A percentile compares a stretch with the other conserved stretches of the same genome.
Conservation (phyloP, 1,140 invertebrate species). For the Elymnias hypermnestra region DNA sequence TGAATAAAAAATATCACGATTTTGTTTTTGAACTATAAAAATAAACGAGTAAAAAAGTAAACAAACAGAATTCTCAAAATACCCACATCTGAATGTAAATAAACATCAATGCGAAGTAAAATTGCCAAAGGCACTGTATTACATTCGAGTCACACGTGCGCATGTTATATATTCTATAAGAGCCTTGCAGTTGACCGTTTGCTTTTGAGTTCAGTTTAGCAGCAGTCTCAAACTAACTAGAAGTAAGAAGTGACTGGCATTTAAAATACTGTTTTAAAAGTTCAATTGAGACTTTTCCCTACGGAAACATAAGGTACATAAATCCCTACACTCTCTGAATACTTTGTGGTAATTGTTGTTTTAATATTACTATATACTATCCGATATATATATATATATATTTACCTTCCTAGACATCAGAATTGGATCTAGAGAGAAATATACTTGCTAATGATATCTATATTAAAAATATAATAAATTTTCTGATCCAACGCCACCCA, state of each 20-base stretch:
- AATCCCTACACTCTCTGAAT: background rate
- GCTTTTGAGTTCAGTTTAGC: constrained; percentile 11
- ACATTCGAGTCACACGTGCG: constrained; percentile 11
- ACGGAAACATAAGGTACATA: background rate
- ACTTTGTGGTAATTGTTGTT: no score
- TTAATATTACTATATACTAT: no score
- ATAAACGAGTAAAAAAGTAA: no score
- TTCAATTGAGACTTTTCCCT: constrained; percentile 4
- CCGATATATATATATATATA: no score
- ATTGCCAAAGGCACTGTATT: constrained; percentile 3
- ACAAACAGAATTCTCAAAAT: background rate
- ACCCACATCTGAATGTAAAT: background rate
- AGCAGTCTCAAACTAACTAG: constrained; percentile 8
- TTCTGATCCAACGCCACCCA: no score
- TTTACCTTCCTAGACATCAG: no score
- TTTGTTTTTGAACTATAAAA: no score
- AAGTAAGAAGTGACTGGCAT: constrained; percentile 14
- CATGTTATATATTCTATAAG: constrained; percentile 10
- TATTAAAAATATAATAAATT: no score
- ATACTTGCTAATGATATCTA: no score
- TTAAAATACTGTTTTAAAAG: constrained; percentile 13
- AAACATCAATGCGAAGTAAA: background rate
- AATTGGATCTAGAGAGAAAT: no score
- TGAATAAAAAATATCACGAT: no score
- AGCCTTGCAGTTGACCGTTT: constrained; percentile 11